Evolutionary conservation across 2,888 invertebrate species (phyloP).

Genomic region (Barypeithes pellucidus): DNA sequence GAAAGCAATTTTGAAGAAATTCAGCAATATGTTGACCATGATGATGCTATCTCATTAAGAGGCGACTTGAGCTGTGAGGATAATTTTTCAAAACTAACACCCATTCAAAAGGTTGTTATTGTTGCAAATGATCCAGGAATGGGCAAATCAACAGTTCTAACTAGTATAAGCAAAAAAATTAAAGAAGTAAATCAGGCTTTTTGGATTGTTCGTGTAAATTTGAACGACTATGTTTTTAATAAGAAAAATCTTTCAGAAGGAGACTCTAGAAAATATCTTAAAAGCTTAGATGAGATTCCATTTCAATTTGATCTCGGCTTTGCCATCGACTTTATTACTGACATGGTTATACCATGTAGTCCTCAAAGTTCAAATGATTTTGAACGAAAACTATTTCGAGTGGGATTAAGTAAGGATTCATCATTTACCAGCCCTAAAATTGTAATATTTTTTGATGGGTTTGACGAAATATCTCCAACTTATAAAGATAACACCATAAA

Average conservation of each 20-base stretch:
- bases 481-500: constrained; percentile 37
- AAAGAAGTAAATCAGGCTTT: constrained; percentile 8
- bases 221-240: constrained; percentile 45
- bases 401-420: constrained; percentile 12
- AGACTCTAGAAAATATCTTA: constrained; percentile 24
- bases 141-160: constrained; percentile 49
- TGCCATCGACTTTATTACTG: constrained; percentile 33
- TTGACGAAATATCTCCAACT: constrained; percentile 45
- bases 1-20: constrained; percentile 11
- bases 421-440: constrained; percentile 13
- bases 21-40: constrained; percentile 21
- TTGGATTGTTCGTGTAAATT: constrained; percentile 47
- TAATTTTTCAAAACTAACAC: constrained; percentile 10
- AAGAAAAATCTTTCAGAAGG: constrained; percentile 14
- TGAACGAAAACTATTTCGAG: constrained; percentile 34
- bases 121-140: constrained; percentile 43
- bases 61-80: constrained; percentile 12
- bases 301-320: neutral
- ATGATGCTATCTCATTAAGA: constrained; percentile 1
- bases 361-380: constrained; percentile 7
- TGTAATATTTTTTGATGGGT: constrained; percentile 45
- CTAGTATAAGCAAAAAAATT: constrained; percentile 32
- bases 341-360: constrained; percentile 29
- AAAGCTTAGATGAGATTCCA: constrained; percentile 34
- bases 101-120: constrained; percentile 37